Base-by-base conservation (phyloP, 2,797 vertebrate genomes). In the Syngnathus rostellatus region DNA sequence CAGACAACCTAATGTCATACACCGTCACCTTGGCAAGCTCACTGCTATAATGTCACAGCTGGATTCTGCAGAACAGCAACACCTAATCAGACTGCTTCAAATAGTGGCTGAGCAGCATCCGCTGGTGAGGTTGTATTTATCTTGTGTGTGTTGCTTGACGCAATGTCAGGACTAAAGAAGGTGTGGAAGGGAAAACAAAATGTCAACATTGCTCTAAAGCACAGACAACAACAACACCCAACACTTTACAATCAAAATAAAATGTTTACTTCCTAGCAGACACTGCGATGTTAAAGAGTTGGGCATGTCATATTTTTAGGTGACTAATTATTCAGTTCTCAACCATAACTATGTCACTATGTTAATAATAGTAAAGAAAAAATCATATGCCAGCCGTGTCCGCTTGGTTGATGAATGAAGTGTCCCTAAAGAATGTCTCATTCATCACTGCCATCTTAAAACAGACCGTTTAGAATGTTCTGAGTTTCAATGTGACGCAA, bases 81-180 rank as follows among this genome's bases (percentile, higher is more conserved):
- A 98, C 71, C 87, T 99, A 69, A 91, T 98, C 60, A 79, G 88
- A 74, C 93, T 99, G 59, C 81, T 96, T 70, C 94, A 94, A 17
- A 80, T 88, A 51, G 89, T 95, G 43, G 93, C 94, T 0, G 93
- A 93, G 81, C 86, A 91, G 68, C 92, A 94, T 59, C 84, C 88
- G 0, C 88, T 93, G 84, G 96, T 97, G 88, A 93, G 82, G 75
- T 5, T 59, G 64, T 60, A 8, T 64, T 17, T 16, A 39, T 48
- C 39, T 23, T 63, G 16, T 37, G 16, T 11, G 8, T 45, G 5
- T 68, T 31, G 12, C 11, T 17, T 17, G 46, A 48, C 46, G 5
- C 16, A 19, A 17, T 57, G 17, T 31, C 25, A 21, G 12, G 11
- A 17, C 23, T 54, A 31, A 16, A 11, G 5, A 5, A 4, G 3